These are phyloP conservation scores for Drosophila micromelanica DNA, from an alignment of 1,140 invertebrate genomes.

Conservation along the genomic window DNA sequence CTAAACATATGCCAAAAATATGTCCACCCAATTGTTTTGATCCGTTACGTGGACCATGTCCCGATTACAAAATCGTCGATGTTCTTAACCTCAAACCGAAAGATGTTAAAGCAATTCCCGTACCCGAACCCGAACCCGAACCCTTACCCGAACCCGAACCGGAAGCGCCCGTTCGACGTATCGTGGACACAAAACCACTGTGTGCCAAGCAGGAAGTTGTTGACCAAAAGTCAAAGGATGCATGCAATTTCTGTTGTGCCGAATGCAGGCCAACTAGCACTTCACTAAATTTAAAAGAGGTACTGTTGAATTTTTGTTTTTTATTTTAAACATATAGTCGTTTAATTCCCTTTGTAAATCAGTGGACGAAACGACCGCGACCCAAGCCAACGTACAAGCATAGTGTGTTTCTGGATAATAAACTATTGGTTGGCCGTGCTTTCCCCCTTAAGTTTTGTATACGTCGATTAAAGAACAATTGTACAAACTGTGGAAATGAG, in stretches of 20 bases:
- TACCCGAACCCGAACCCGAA: not conserved
- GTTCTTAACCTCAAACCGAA: no score
- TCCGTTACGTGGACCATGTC: slow-evolving; percentile 29
- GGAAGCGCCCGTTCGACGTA: slow-evolving; percentile 6
- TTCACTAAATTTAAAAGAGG: slow-evolving; percentile 50
- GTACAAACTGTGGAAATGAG: slow-evolving; percentile 39
- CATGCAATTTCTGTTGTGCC: slow-evolving; percentile 46
- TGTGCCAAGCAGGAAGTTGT: slow-evolving; percentile 23
- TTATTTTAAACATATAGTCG: no score
- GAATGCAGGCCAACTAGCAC: slow-evolving; percentile 49
- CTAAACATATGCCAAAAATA: not conserved
- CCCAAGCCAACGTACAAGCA: slow-evolving; percentile 56
- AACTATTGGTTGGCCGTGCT: slow-evolving; percentile 50
- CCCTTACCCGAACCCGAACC: not conserved
- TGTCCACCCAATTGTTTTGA: slow-evolving; percentile 41
- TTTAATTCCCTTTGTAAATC: not conserved
- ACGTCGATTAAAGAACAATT: slow-evolving; percentile 38
- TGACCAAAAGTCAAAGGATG: not conserved
- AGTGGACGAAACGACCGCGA: slow-evolving; percentile 53
- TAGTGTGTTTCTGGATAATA: slow-evolving; percentile 37
- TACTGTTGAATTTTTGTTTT: not conserved
- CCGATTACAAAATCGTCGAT: slow-evolving; percentile 19
- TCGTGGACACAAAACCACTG: slow-evolving; percentile 33
- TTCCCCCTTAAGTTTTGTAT: slow-evolving; percentile 61
- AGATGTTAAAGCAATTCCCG: slow-evolving; percentile 1